Evolutionary conservation across 37 sponge, comb jelly and placozoan genomes (phyloP).

Genomic region (Cliona cf. orientalis): DNA sequence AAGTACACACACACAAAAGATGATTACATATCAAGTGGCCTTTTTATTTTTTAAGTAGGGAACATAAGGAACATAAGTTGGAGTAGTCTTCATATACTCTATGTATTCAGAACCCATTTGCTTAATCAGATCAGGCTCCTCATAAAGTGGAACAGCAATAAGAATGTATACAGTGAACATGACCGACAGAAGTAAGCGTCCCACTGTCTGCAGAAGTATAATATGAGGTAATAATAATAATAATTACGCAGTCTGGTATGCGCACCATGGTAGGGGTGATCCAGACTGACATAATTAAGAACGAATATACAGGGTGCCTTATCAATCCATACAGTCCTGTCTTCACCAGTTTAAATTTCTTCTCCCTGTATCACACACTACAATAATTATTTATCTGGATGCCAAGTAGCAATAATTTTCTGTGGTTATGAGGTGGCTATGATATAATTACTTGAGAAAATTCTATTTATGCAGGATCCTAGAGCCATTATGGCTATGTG

Average conservation of each 20-base stretch:
- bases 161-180: slow-evolving; percentile 36
- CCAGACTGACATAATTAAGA: slow-evolving; percentile 23
- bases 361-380: neutral
- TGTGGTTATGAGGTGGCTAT: neutral
- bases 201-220: slow-evolving; percentile 15
- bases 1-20: no score
- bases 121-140: slow-evolving; percentile 60
- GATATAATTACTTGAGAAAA: no score
- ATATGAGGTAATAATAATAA: neutral
- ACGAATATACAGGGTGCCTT: slow-evolving; percentile 47
- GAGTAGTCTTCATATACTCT: slow-evolving; percentile 60
- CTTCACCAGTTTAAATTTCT: neutral
- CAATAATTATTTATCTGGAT: neutral
- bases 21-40: no score
- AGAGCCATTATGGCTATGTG: no score
- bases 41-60: no score
- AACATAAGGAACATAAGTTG: slow-evolving; percentile 52
- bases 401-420: neutral
- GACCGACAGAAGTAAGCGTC: slow-evolving; percentile 21
- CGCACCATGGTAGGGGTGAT: slow-evolving; percentile 57
- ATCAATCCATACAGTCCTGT: slow-evolving; percentile 41
- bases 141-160: slow-evolving; percentile 20
- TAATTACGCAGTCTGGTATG: neutral
- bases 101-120: slow-evolving; percentile 36
- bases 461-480: no score